phyloP scores from a whole-genome alignment of 2,113 vertebrate species.

The Cercopithecus mona region DNA sequence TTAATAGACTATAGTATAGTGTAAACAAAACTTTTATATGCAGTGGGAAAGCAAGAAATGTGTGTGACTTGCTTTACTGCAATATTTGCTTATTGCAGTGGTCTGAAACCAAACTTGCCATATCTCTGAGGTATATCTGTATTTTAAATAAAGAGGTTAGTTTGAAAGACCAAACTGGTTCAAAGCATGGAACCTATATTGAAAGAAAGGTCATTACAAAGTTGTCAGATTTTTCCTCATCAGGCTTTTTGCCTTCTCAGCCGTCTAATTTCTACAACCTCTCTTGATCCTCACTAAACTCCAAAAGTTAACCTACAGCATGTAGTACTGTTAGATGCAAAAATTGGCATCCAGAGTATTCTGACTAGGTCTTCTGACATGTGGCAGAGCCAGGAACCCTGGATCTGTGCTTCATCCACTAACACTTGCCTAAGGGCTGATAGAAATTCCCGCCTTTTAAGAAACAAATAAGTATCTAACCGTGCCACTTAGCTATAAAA shows the following conservation, averaged over 20 bases:
- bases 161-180: constrained; percentile 47
- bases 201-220: constrained; percentile 31
- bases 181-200: not conserved
- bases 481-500: not conserved
- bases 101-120: not conserved
- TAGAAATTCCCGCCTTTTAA: not conserved
- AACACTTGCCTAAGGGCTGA: not conserved
- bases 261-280: not conserved
- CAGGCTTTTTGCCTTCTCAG: not conserved
- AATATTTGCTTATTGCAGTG: not conserved
- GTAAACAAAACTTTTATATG: not conserved
- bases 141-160: constrained; percentile 41
- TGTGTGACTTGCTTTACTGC: not conserved
- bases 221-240: not conserved
- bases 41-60: not conserved
- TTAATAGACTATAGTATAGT: not conserved
- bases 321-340: not conserved
- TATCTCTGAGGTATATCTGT: not conserved
- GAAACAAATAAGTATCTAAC: not conserved
- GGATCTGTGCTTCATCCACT: not conserved
- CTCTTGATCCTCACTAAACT: not conserved
- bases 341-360: not conserved
- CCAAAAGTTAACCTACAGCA: not conserved
- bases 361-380: not conserved
- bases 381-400: not conserved